Base-by-base conservation (phyloP, 2,113 vertebrate genomes). In the Heliornis fulica region DNA sequence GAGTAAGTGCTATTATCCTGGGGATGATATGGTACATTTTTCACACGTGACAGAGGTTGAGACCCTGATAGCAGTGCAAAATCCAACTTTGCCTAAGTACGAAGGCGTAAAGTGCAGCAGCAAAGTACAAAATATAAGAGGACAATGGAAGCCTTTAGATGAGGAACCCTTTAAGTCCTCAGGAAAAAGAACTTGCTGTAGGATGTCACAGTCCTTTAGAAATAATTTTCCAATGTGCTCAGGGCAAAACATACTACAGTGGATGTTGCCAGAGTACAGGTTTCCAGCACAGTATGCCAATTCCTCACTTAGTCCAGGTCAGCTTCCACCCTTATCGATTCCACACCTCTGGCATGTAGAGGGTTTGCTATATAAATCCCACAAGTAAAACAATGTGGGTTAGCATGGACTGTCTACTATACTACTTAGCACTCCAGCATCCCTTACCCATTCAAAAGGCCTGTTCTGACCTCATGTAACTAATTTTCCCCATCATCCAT, bases 21-120 rank as follows among this genome's bases (percentile, higher is more conserved):
- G 56, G 66, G 78, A 90, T 90, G 87, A 91, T 72, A 87, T 7
- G 93, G 82, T 77, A 88, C 92, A 94, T 96, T 94, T 95, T 92
- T 96, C 93, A 96, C 85, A 92, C 6, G 48, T 92, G 92, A 96
- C 95, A 94, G 88, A 92, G 90, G 93, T 66, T 96, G 76, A 78
- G 83, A 69, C 68, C 93, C 88, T 40, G 46, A 88, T 95, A 51
- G 81, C 71, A 56, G 71, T 32, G 88, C 51, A 86, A 96, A 94
- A 94, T 94, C 72, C 75, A 90, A 66, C 87, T 78, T 46, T 2
- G 1, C 51, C 72, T 81, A 83, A 83, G 64, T 80, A 86, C 0
- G 2, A 80, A 92, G 71, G 63, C 13, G 0, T 74, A 96, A 96
- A 85, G 82, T 46, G 69, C 0, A 0, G 45, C 34, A 72, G 59